Percentiles rank a stretch among this genome's conserved stretches.
These are phyloP conservation scores for Pogonomyrmex californicus DNA, from an alignment of 1,140 invertebrate genomes.

Conservation along the genomic window DNA sequence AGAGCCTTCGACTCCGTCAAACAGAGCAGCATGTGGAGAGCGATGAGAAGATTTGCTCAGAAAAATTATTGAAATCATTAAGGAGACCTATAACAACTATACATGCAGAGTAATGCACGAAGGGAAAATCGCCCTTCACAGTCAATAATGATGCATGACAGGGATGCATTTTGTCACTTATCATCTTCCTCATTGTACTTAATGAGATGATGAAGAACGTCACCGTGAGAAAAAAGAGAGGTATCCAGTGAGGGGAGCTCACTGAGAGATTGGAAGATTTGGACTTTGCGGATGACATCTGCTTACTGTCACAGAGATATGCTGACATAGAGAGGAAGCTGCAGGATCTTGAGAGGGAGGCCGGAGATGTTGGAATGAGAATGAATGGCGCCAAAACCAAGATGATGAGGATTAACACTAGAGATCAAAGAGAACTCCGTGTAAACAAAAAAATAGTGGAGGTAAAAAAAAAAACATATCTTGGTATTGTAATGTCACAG, in stretches of 20 bases:
- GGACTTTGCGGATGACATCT: not conserved
- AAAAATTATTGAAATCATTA: not conserved
- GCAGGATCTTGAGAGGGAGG: not conserved
- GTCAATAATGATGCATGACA: not conserved
- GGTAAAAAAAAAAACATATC: not conserved
- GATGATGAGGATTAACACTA: not conserved
- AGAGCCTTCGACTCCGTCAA: no score
- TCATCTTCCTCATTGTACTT: not conserved
- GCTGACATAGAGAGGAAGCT: not conserved
- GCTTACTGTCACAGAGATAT: not conserved
- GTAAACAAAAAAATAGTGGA: not conserved
- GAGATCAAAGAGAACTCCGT: not conserved
- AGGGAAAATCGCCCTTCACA: not conserved
- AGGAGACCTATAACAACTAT: not conserved
- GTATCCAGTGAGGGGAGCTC: not conserved
- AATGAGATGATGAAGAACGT: not conserved
- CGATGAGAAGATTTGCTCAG: not conserved
- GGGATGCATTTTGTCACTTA: not conserved
- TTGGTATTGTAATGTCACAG: not conserved
- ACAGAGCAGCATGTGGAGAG: no score
- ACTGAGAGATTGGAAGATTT: not conserved
- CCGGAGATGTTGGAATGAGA: not conserved
- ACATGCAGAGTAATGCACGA: not conserved
- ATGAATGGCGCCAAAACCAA: not conserved
- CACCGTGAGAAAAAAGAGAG: not conserved